phyloP scores from a whole-genome alignment of 2,888 invertebrate genomes.

The Drosophila koepferae region DNA sequence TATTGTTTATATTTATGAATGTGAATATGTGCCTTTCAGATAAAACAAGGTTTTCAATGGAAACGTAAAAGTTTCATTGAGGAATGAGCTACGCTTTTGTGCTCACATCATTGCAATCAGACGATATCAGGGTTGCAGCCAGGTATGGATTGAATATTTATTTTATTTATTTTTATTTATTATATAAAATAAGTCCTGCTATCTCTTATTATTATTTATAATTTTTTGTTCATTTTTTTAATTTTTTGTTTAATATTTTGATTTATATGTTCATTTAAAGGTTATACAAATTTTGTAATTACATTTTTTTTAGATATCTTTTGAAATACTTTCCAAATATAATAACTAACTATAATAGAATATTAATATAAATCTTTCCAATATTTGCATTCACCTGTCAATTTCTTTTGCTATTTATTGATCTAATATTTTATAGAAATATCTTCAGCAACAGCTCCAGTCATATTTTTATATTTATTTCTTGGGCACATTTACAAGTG shows the following conservation, averaged over 20 bases:
- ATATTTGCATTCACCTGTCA: neutral
- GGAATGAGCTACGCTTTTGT: neutral
- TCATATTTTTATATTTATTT: neutral
- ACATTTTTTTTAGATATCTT: neutral
- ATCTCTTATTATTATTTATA: neutral
- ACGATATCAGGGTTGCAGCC: neutral
- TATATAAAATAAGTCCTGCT: neutral
- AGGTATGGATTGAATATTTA: neutral
- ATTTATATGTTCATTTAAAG: too few species aligned
- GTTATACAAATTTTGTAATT: too few species aligned
- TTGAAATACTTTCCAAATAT: neutral
- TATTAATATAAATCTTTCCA: neutral
- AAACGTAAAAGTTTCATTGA: slow-evolving; percentile 1
- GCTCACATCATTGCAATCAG: neutral
- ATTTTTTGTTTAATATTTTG: too few species aligned
- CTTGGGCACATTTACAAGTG: neutral
- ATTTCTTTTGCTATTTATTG: neutral
- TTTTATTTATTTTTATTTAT: neutral
- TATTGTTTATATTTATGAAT: neutral
- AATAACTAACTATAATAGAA: neutral
- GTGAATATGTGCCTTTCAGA: neutral
- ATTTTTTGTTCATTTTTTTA: neutral
- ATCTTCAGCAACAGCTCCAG: neutral
- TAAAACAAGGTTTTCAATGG: neutral
- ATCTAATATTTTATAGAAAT: too few species aligned